Evolutionary conservation across 2,113 vertebrate species (phyloP).

Genomic region (Spilogale gracilis): DNA sequence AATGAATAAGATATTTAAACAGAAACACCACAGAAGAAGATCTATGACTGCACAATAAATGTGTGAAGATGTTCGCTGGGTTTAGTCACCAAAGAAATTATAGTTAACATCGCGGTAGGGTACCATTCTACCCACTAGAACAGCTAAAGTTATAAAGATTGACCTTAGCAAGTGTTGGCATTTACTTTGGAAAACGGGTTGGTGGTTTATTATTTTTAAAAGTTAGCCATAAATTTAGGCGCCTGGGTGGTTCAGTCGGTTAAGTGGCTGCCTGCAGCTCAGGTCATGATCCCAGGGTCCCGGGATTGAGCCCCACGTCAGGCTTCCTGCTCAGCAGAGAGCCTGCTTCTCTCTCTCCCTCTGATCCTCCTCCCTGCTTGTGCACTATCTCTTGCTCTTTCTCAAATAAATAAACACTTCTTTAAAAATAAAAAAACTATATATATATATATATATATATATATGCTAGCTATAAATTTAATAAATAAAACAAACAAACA

Average conservation of each 20-base stretch:
- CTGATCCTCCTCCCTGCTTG: too few species aligned
- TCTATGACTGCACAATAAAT: not conserved
- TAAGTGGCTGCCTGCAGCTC: too few species aligned
- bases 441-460: too few species aligned
- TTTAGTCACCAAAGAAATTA: not conserved
- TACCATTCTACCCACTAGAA: not conserved
- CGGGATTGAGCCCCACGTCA: too few species aligned
- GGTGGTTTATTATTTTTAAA: not conserved
- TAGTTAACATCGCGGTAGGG: not conserved
- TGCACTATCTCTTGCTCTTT: too few species aligned
- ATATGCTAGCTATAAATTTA: not conserved
- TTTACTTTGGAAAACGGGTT: not conserved
- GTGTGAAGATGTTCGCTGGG: not conserved
- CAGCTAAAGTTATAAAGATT: not conserved
- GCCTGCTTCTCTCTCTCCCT: too few species aligned
- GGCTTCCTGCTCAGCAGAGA: too few species aligned
- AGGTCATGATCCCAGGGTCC: too few species aligned
- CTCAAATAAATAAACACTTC: too few species aligned
- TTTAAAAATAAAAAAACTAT: too few species aligned
- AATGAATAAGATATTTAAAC: not conserved
- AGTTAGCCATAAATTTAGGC: not conserved
- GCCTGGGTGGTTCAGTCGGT: too few species aligned
- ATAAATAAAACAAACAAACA: not conserved
- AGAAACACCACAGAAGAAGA: not conserved
- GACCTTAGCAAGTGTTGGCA: not conserved